A percentile compares a stretch with the other conserved stretches of the same genome.
phyloP scores from a whole-genome alignment of 2,888 invertebrate genomes.

The Xanthia icteritia region DNA sequence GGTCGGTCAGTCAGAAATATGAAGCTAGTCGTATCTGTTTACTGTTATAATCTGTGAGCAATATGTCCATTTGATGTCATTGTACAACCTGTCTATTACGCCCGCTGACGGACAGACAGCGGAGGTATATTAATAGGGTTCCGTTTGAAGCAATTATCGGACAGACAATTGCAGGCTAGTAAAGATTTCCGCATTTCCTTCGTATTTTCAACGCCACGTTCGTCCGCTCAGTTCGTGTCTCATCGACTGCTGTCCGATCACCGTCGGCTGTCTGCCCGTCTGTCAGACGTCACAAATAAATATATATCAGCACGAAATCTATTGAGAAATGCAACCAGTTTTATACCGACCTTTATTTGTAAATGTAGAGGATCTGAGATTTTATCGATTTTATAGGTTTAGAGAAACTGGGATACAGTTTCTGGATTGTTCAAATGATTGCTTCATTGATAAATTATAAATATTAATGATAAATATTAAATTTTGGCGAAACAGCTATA shows the following conservation, averaged over 20 bases:
- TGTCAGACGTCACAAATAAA: constrained; percentile 14
- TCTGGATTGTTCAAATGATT: background rate
- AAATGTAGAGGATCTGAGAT: background rate
- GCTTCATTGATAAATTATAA: too few relatives aligned
- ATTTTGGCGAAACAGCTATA: too few relatives aligned
- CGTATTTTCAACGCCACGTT: background rate
- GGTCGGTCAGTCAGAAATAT: too few relatives aligned
- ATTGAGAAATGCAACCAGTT: background rate
- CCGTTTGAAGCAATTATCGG: too few relatives aligned
- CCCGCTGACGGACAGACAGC: too few relatives aligned
- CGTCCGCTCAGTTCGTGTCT: background rate
- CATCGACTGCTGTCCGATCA: background rate
- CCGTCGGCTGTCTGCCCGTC: background rate
- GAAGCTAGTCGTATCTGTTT: too few relatives aligned
- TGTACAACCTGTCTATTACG: too few relatives aligned
- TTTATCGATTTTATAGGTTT: background rate
- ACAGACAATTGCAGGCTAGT: too few relatives aligned
- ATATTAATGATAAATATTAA: too few relatives aligned
- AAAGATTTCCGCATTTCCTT: background rate
- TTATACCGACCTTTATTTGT: background rate
- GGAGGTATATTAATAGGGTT: too few relatives aligned
- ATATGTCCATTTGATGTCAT: too few relatives aligned
- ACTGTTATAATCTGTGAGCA: too few relatives aligned
- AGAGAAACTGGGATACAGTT: background rate
- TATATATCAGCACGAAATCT: constrained; percentile 5